phyloP scores from a whole-genome alignment of 2,797 vertebrate species.

The Eidolon dupreanum region DNA sequence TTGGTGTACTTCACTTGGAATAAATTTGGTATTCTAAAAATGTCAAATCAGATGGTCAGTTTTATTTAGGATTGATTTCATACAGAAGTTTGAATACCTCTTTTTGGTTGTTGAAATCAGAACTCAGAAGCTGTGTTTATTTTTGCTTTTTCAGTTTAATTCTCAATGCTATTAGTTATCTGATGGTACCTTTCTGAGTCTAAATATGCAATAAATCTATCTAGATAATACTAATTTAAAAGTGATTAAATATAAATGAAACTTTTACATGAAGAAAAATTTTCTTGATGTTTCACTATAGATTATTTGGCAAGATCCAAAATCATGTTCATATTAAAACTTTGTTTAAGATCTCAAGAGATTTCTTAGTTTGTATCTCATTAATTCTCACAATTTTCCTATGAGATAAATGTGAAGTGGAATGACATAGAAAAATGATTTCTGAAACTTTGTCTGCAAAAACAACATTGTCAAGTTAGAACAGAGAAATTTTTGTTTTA shows the following conservation, averaged over 20 bases:
- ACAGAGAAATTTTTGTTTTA: background rate
- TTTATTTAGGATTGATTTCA: background rate
- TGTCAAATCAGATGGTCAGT: background rate
- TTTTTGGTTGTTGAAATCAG: background rate
- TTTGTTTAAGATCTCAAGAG: background rate
- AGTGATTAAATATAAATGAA: background rate
- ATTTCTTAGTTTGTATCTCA: background rate
- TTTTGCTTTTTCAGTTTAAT: background rate
- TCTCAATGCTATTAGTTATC: background rate
- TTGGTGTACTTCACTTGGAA: background rate
- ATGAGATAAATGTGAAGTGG: background rate
- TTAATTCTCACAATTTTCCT: background rate
- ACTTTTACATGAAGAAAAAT: background rate
- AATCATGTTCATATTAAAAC: background rate
- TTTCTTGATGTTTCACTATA: conserved; percentile 5
- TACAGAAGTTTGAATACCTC: background rate
- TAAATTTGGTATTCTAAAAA: background rate
- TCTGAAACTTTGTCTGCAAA: background rate
- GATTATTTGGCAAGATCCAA: background rate
- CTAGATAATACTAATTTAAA: background rate
- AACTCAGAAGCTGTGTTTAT: background rate
- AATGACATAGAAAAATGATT: background rate
- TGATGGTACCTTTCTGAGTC: background rate
- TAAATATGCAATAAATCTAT: background rate
- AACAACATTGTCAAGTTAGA: background rate